Base-by-base conservation (phyloP, 2,888 invertebrate genomes). In the Yponomeuta plumbellus region DNA sequence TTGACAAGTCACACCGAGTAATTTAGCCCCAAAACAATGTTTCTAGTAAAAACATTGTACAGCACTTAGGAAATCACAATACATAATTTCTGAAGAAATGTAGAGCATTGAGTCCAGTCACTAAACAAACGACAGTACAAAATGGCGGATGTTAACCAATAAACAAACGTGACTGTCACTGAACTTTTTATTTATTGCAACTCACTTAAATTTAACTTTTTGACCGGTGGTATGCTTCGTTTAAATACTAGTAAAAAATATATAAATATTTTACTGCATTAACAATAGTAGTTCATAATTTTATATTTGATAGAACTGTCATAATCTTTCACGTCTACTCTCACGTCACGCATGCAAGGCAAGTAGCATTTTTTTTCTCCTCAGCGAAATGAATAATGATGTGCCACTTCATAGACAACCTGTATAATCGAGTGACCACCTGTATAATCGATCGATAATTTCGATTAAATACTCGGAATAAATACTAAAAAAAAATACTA, bases 41-140 rank as follows among this genome's bases (percentile, higher is more conserved):
- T 86, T 87, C 83, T 84, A 83, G 75, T 77, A 88, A 85, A 88
- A 86, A 84, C 90, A 91, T 91, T 84, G 86, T 91, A 85, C 80
- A 83, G 80, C 82, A 84, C 83, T 81, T 79, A 79, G 74, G 75
- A 84, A 78, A 79, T 80, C 85, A 86, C 84, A 81, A 85, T 81
- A 81, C 76, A 80, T 82, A 78, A 81, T 84, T 83, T 77, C 76
- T 75, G 79, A 75, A 77, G 79, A 85, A 81, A 79, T 82, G 77
- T 84, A 82, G 81, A 84, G 83, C 86, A 88, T 86, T 86, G 81
- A 78, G 84, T 75, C 84, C 84, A 88, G 88, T 88, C 89, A 88
- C 87, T 90, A 89, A 88, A 90, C 89, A 91, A 90, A 89, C 91
- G 90, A 91, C 86, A 87, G 88, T 88, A 91, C 91, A 91, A 91